Evolutionary conservation across 2,797 vertebrate species (phyloP), one percentile per base, ranked within the genome.

Genomic region (Zonotrichia albicollis): DNA sequence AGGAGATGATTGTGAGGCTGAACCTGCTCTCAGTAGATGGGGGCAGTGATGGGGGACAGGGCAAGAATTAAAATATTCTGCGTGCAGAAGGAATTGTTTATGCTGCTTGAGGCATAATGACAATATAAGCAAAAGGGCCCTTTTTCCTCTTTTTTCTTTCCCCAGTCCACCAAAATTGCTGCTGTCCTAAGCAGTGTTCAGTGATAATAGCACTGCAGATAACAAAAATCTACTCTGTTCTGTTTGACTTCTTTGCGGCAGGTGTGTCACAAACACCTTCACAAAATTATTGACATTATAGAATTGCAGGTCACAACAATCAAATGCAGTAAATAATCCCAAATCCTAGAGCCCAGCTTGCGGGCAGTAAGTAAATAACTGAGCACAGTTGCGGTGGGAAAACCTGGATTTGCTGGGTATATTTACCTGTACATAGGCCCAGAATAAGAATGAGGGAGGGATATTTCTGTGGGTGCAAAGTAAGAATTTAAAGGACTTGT

Each of bases 101-200:
- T 89, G 72, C 54, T 42, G 32, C 81, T 86, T 46, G 62, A 89
- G 65, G 45, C 34, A 62, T 50, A 67, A 65, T 25, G 65, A 30
- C 18, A 87, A n/a, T 22, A 74, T 1, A 17, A 85, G 9, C 13
- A 75, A 16, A 70, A 78, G 84, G 15, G 15, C 2, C 11, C 23
- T 29, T 11, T 2, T 0, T 0, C 1, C 6, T 3, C 3, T 9
- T 30, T 58, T 60, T 18, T 32, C 4, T 62, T 78, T 50, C 21
- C 43, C 21, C 29, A 32, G 13, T 30, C 51, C 61, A 29, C 36
- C 1, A 38, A 51, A 66, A 84, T 32, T 3, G 0, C 42, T 50
- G 43, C 72, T 87, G 1, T 87, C 53, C 84, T 80, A 75, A 76
- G 68, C n/a, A 45, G 45, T 3, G 1, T 58, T 90, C 5, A 3